Conservation (phyloP, 2,888 invertebrate genomes). For the Hymenopus coronatus region DNA sequence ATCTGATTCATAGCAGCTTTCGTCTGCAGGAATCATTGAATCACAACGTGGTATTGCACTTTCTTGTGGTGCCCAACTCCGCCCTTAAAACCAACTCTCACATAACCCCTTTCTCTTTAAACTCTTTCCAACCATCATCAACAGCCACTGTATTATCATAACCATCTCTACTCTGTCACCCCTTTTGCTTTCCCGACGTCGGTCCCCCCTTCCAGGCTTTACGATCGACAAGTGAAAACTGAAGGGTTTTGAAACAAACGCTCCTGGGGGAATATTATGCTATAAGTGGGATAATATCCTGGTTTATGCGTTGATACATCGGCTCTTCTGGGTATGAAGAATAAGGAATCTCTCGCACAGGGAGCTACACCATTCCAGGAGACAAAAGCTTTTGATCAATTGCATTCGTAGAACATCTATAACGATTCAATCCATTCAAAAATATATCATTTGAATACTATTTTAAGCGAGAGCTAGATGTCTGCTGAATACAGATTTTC, state of each 20-base stretch:
- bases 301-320: neutral
- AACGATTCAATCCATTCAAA: neutral
- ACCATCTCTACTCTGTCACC: neutral
- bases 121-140: neutral
- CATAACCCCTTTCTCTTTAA: neutral
- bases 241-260: neutral
- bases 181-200: neutral
- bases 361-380: neutral
- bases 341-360: neutral
- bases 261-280: neutral
- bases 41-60: neutral
- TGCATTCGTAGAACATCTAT: neutral
- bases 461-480: too few species aligned
- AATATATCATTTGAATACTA: neutral
- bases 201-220: neutral
- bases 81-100: neutral
- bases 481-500: too few species aligned
- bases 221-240: neutral
- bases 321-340: neutral
- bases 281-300: neutral
- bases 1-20: conserved; percentile 21
- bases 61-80: neutral
- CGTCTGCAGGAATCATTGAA: conserved; percentile 16
- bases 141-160: neutral
- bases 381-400: neutral